phyloP scores from a whole-genome alignment of 2,797 vertebrate genomes.

The Acipenser oxyrinchus region DNA sequence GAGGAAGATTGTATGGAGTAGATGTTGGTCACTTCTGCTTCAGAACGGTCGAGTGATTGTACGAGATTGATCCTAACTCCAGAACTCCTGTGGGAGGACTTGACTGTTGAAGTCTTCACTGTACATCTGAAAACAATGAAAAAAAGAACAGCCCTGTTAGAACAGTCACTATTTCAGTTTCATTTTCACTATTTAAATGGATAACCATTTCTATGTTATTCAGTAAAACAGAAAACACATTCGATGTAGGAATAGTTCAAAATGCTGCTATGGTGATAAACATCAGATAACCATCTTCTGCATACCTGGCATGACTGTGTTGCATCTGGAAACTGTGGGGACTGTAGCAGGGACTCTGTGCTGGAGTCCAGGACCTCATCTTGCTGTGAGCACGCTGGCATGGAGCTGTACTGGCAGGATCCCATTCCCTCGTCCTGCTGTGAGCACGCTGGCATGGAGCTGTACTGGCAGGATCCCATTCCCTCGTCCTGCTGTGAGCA shows the following conservation, averaged over 20 bases:
- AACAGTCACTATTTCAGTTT: not conserved
- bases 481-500: constrained; percentile 31
- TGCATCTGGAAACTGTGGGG: constrained; percentile 34
- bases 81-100: constrained; percentile 49
- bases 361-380: constrained; percentile 29
- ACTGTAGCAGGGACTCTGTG: constrained; percentile 35
- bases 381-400: constrained; percentile 28
- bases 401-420: constrained; percentile 24
- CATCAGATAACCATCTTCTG: no score
- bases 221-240: not conserved
- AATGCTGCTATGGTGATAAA: no score
- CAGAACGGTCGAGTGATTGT: not conserved
- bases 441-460: constrained; percentile 15
- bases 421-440: constrained; percentile 22
- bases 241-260: no score
- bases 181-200: no score
- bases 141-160: constrained; percentile 3
- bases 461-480: constrained; percentile 26
- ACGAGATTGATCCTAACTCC: constrained; percentile 37
- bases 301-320: constrained; percentile 54
- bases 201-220: not conserved
- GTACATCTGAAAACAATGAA: constrained; percentile 44
- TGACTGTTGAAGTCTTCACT: constrained; percentile 49
- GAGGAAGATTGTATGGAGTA: constrained; percentile 15
- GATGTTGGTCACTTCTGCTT: not conserved